Conservation (phyloP, 2,888 invertebrate species). For the Metopia argyrocephala region DNA sequence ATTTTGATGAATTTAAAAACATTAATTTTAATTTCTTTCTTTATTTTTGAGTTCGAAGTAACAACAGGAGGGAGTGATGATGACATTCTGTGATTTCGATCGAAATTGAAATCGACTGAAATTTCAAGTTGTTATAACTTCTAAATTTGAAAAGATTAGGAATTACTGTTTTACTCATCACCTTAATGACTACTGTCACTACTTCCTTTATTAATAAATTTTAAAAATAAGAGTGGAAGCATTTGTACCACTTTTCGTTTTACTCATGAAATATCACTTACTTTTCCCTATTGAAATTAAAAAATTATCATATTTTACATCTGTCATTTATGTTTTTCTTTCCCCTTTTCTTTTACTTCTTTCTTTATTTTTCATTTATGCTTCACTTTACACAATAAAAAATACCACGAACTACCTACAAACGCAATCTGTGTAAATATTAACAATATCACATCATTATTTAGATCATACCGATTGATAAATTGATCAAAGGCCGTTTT, state of each 20-base stretch:
- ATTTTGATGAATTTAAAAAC: background rate
- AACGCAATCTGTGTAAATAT: background rate
- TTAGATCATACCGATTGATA: conserved; percentile 79
- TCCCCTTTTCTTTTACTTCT: conserved; percentile 40
- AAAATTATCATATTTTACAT: conserved; percentile 51
- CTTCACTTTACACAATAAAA: conserved; percentile 62
- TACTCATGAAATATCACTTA: conserved; percentile 62
- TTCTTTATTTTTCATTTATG: conserved; percentile 58
- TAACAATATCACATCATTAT: background rate
- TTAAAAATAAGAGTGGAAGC: no score
- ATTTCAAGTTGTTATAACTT: no score
- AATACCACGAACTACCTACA: background rate
- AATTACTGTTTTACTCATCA: no score
- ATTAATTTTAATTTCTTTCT: background rate
- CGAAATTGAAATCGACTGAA: no score
- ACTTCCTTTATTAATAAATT: no score
- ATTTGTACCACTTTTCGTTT: background rate
- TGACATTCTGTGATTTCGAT: no score
- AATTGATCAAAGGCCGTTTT: conserved; percentile 97
- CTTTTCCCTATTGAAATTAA: conserved; percentile 56
- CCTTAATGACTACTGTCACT: no score
- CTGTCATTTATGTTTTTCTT: conserved; percentile 57
- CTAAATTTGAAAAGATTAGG: no score
- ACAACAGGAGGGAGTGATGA: no score
- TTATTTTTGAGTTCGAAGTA: no score